Conservation (phyloP, 2,113 vertebrate genomes). For the Solea solea region DNA sequence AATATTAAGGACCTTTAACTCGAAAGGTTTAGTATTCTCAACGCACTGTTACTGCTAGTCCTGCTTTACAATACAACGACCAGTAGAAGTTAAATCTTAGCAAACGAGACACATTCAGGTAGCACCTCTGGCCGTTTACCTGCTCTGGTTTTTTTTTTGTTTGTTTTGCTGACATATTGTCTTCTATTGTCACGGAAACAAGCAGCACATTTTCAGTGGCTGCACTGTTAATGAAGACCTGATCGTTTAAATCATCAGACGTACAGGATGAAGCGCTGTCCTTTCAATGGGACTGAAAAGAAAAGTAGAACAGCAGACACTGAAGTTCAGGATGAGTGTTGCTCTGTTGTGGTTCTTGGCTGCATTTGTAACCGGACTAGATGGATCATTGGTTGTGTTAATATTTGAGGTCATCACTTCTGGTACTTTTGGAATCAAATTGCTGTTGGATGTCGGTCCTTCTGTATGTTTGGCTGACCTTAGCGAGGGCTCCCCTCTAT, state of each 20-base stretch:
- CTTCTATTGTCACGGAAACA: constrained; percentile 41
- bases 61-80: constrained; percentile 53
- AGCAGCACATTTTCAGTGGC: constrained; percentile 50
- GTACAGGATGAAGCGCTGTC: constrained; percentile 33
- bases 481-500: constrained; percentile 20
- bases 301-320: constrained; percentile 8
- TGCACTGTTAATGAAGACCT: constrained; percentile 56
- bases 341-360: constrained; percentile 38
- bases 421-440: constrained; percentile 60
- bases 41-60: constrained; percentile 60
- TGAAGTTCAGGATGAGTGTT: constrained; percentile 26
- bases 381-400: constrained; percentile 22
- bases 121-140: constrained; percentile 43
- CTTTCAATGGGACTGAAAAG: constrained; percentile 17
- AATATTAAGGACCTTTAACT: constrained; percentile 73
- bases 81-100: constrained; percentile 53
- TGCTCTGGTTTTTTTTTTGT: constrained; percentile 50
- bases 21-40: constrained; percentile 61
- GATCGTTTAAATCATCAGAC: constrained; percentile 46
- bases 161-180: constrained; percentile 47
- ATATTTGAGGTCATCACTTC: constrained; percentile 54
- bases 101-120: constrained; percentile 52
- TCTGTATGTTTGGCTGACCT: constrained; percentile 12
- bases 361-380: constrained; percentile 21
- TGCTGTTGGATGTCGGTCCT: constrained; percentile 51